Conservation (phyloP, 2,888 invertebrate species). For the Nemotelus nigrinus region DNA sequence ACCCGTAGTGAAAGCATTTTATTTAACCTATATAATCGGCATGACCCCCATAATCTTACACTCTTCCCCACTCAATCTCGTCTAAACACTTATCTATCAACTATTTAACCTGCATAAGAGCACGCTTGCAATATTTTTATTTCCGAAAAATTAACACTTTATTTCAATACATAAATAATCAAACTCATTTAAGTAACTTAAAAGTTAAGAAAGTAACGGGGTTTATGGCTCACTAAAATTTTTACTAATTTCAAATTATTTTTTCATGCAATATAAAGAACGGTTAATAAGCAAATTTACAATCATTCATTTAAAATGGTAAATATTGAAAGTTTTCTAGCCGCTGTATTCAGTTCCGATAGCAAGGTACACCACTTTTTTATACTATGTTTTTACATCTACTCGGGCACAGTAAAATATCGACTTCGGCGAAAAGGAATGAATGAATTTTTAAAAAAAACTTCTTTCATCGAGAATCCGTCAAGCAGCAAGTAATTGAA, state of each 20-base stretch:
- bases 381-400: too few relatives aligned
- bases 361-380: too few relatives aligned
- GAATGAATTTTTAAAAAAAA: too few relatives aligned
- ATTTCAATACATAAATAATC: not conserved
- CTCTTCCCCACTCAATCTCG: not conserved
- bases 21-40: constrained; percentile 19
- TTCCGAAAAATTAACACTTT: not conserved
- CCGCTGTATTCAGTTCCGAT: too few relatives aligned
- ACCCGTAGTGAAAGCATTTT: not conserved
- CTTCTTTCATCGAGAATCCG: too few relatives aligned
- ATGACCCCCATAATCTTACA: constrained; percentile 5
- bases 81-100: not conserved
- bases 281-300: too few relatives aligned
- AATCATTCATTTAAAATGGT: too few relatives aligned
- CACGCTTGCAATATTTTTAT: constrained; percentile 40
- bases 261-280: too few relatives aligned
- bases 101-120: not conserved
- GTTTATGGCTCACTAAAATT: constrained; percentile 40
- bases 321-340: too few relatives aligned
- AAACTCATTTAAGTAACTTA: constrained; percentile 3
- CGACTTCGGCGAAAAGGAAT: not conserved
- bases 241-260: not conserved
- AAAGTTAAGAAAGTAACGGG: not conserved
- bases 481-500: constrained; percentile 35
- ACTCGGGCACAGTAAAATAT: not conserved